Evolutionary conservation across 2,113 vertebrate genomes (phyloP).

Genomic region (Neodontobutis hainanensis): DNA sequence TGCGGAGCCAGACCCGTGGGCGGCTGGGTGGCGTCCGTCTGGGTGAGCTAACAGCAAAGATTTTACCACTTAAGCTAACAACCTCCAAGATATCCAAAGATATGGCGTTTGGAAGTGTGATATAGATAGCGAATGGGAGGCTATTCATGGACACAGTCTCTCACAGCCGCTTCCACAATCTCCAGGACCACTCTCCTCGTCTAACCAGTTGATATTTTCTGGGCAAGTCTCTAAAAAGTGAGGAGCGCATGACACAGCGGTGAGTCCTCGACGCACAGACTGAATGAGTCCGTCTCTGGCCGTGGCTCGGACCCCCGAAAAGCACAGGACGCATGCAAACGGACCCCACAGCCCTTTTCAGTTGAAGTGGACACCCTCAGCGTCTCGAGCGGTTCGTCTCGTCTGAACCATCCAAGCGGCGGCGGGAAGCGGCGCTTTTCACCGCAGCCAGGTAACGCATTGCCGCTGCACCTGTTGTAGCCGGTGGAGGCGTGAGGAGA

Average conservation of each 20-base stretch:
- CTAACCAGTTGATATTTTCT: constrained; percentile 61
- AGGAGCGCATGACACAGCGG: constrained; percentile 46
- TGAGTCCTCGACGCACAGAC: constrained; percentile 44
- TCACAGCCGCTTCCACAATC: not conserved
- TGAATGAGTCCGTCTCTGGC: constrained; percentile 64
- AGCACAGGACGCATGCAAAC: constrained; percentile 60
- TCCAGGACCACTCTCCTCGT: not conserved
- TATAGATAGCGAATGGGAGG: constrained; percentile 45
- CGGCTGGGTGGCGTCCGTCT: constrained; percentile 69
- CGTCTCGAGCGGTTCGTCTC: constrained; percentile 26
- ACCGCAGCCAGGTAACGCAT: constrained; percentile 60
- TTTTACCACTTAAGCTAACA: constrained; percentile 39
- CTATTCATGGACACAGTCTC: constrained; percentile 41
- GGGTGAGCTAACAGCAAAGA: constrained; percentile 52
- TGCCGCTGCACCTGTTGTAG: constrained; percentile 68
- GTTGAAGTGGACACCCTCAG: constrained; percentile 36
- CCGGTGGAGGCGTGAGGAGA: constrained; percentile 20
- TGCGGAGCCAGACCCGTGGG: constrained; percentile 71
- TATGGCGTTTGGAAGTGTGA: constrained; percentile 53
- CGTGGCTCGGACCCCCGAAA: constrained; percentile 56
- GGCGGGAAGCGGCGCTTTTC: constrained; percentile 29
- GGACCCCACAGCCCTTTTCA: constrained; percentile 50
- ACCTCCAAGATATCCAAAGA: constrained; percentile 32
- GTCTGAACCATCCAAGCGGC: constrained; percentile 3
- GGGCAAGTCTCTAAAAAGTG: constrained; percentile 56